These are phyloP conservation scores for Hippocampus abdominalis DNA, from an alignment of 2,113 vertebrate genomes.

Conservation along the genomic window DNA sequence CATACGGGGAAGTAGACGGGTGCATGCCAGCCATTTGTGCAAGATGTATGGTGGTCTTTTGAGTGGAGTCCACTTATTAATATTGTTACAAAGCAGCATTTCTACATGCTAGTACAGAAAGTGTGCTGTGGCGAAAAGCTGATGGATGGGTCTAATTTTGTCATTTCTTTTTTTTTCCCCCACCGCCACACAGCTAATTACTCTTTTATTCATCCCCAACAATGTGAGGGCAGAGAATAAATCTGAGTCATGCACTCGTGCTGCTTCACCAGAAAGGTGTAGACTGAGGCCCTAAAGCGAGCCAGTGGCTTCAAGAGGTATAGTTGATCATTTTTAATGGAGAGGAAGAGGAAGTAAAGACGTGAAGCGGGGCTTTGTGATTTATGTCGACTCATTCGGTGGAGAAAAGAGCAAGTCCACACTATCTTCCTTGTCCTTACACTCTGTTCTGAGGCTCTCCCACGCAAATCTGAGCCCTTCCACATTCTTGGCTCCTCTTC, in stretches of 20 bases:
- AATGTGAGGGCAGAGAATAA: constrained; percentile 60
- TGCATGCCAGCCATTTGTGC: constrained; percentile 53
- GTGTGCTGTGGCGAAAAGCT: constrained; percentile 51
- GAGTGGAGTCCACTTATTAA: constrained; percentile 60
- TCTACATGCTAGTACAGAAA: constrained; percentile 66
- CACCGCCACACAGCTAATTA: constrained; percentile 67
- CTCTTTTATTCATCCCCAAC: constrained; percentile 70
- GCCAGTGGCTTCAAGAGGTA: constrained; percentile 64
- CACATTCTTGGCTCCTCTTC: constrained; percentile 26
- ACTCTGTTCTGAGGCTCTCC: constrained; percentile 31
- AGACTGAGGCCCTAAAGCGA: constrained; percentile 64
- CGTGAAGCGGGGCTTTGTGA: constrained; percentile 54
- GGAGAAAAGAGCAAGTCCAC: constrained; percentile 51
- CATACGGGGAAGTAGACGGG: constrained; percentile 33
- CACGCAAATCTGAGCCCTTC: neutral
- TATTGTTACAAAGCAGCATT: constrained; percentile 59
- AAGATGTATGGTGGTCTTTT: constrained; percentile 47
- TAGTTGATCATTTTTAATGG: constrained; percentile 76
- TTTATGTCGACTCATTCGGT: constrained; percentile 50
- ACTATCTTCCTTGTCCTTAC: constrained; percentile 54
- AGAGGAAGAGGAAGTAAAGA: constrained; percentile 68
- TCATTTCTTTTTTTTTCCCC: constrained; percentile 41
- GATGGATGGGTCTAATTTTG: constrained; percentile 60
- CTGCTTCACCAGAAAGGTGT: constrained; percentile 62
- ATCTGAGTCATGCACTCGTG: constrained; percentile 50